phyloP scores from a whole-genome alignment of 2,888 invertebrate genomes.

The Habroteleia sp. region DNA sequence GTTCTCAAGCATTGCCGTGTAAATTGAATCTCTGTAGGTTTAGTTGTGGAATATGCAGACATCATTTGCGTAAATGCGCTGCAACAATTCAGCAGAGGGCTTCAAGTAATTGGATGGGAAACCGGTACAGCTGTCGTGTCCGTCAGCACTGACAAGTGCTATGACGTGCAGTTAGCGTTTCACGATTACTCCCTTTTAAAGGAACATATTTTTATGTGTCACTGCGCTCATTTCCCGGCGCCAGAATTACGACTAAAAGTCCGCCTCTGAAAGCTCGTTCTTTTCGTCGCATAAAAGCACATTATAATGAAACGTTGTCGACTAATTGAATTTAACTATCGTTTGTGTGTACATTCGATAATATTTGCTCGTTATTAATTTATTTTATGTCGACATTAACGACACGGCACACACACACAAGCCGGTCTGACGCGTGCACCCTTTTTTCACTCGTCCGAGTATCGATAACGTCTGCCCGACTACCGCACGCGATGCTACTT shows the following conservation, averaged over 20 bases:
- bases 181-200: slow-evolving; percentile 55
- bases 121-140: slow-evolving; percentile 65
- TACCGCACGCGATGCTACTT: slow-evolving; percentile 13
- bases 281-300: slow-evolving; percentile 1
- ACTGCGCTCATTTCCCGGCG: slow-evolving; percentile 24
- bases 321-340: slow-evolving; percentile 20
- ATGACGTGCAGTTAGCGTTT: slow-evolving; percentile 64
- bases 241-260: slow-evolving; percentile 21
- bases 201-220: slow-evolving; percentile 35
- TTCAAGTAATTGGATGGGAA: slow-evolving; percentile 68
- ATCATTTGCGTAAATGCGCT: slow-evolving; percentile 63
- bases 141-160: slow-evolving; percentile 65
- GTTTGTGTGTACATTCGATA: slow-evolving; percentile 7
- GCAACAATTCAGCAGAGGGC: slow-evolving; percentile 63
- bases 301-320: slow-evolving; percentile 17
- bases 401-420: neutral
- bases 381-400: slow-evolving; percentile 4
- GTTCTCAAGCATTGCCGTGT: slow-evolving; percentile 42
- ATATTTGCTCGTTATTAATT: slow-evolving; percentile 21
- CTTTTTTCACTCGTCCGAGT: slow-evolving; percentile 4
- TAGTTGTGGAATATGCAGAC: slow-evolving; percentile 57
- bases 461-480: slow-evolving; percentile 3
- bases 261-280: neutral
- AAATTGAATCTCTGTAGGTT: slow-evolving; percentile 58
- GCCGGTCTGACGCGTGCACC: neutral